These are phyloP conservation scores for Pangasianodon hypophthalmus DNA, from an alignment of 2,113 vertebrate genomes.

Conservation along the genomic window DNA sequence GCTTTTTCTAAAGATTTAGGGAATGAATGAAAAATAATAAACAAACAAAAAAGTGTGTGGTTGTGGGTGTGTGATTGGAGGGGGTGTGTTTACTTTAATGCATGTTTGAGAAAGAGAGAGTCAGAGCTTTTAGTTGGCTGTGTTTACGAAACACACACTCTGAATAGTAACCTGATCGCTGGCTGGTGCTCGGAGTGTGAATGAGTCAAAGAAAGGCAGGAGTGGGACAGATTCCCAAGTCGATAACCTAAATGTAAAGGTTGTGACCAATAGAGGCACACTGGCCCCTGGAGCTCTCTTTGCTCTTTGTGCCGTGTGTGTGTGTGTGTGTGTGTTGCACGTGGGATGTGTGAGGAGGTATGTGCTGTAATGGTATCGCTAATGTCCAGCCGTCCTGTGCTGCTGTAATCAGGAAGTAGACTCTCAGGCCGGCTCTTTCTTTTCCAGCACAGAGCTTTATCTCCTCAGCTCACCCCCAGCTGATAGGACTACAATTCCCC, in stretches of 20 bases:
- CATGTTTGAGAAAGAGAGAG: conserved; percentile 53
- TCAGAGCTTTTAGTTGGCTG: conserved; percentile 38
- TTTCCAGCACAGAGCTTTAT: conserved; percentile 66
- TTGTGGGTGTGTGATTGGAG: conserved; percentile 55
- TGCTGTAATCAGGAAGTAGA: conserved; percentile 67
- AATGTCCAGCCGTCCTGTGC: conserved; percentile 61
- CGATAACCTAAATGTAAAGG: conserved; percentile 82
- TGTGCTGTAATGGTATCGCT: conserved; percentile 76
- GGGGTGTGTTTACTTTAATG: conserved; percentile 60
- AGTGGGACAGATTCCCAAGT: conserved; percentile 75
- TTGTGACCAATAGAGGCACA: conserved; percentile 66
- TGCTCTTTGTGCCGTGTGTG: conserved; percentile 68
- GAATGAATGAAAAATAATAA: conserved; percentile 61
- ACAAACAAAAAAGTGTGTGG: conserved; percentile 58
- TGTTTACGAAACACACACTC: conserved; percentile 59
- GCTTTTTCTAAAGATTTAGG: conserved; percentile 63
- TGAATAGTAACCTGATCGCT: conserved; percentile 76
- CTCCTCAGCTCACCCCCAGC: conserved; percentile 53
- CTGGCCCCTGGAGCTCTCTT: conserved; percentile 66
- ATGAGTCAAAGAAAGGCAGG: conserved; percentile 77
- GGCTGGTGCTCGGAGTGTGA: conserved; percentile 60
- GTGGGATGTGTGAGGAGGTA: conserved; percentile 44
- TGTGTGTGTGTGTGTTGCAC: conserved; percentile 5
- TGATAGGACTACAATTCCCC: conserved; percentile 74
- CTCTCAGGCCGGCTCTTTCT: conserved; percentile 64